A percentile compares a stretch with the other conserved stretches of the same genome.
Evolutionary conservation across 2,113 vertebrate species (phyloP).

Genomic region (Butastur rufipennis): DNA sequence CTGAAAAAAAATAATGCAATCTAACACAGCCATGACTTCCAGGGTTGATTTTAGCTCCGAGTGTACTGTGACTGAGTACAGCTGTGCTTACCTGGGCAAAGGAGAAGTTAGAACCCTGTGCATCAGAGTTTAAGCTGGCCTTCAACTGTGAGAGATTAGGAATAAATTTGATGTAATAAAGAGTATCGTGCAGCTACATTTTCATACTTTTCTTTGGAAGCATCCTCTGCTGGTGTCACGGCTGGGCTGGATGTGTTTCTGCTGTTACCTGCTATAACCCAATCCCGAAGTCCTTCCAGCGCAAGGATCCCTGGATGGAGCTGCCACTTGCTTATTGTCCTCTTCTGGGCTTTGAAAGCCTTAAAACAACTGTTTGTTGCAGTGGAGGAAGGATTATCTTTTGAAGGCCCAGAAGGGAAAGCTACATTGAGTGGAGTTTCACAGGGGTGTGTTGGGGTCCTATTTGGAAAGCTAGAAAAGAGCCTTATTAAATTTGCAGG

Average conservation of each 20-base stretch:
- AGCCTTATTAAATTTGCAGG: neutral
- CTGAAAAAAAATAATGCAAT: neutral
- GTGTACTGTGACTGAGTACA: neutral
- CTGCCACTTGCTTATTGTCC: neutral
- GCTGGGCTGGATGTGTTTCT: neutral
- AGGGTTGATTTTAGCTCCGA: neutral
- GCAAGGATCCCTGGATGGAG: neutral
- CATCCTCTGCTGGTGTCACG: neutral
- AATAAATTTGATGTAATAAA: neutral
- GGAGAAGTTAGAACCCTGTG: neutral
- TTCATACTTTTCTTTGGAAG: neutral
- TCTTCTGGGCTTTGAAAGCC: neutral
- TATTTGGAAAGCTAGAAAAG: neutral
- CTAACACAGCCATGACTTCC: neutral
- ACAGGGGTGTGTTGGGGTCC: neutral
- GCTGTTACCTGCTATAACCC: neutral
- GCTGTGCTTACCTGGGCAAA: neutral
- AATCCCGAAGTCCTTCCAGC: neutral
- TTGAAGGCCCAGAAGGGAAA: neutral
- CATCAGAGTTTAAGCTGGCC: neutral
- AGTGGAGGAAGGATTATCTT: neutral
- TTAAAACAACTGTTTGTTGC: neutral
- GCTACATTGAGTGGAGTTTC: neutral
- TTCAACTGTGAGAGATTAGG: neutral
- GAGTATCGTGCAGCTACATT: neutral